Evolutionary conservation across 1,140 invertebrate genomes (phyloP).

Genomic region (Danaus plexippus): DNA sequence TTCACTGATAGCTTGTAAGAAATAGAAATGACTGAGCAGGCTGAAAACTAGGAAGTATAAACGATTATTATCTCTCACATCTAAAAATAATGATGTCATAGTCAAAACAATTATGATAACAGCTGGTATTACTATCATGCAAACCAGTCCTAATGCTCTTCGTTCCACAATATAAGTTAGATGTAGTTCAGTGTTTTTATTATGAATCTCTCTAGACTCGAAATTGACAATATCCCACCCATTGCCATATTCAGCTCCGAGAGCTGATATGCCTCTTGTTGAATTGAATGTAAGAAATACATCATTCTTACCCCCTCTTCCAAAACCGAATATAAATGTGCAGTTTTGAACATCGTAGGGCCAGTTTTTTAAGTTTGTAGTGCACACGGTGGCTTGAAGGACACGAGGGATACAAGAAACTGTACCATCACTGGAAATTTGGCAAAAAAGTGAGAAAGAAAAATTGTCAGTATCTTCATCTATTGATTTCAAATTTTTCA

Average conservation of each 20-base stretch:
- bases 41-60: constrained; percentile 25
- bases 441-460: constrained; percentile 4
- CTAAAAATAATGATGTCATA: constrained; percentile 23
- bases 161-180: constrained; percentile 30
- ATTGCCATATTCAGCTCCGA: constrained; percentile 26
- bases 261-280: constrained; percentile 5
- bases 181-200: constrained; percentile 4
- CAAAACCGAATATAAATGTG: constrained; percentile 18
- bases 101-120: constrained; percentile 25
- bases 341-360: constrained; percentile 35
- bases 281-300: constrained; percentile 15
- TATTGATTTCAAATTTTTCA: constrained; percentile 8
- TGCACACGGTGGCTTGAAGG: constrained; percentile 14
- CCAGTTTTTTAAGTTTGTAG: constrained; percentile 25
- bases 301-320: constrained; percentile 2
- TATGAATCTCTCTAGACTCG: constrained; percentile 12
- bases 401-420: constrained; percentile 13
- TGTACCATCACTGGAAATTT: constrained; percentile 6
- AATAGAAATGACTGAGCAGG: constrained; percentile 29
- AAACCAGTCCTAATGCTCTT: constrained; percentile 23
- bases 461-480: constrained; percentile 3
- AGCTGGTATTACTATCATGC: constrained; percentile 26
- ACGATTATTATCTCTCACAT: constrained; percentile 18
- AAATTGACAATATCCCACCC: constrained; percentile 31
- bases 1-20: constrained; percentile 21